These are phyloP conservation scores for Xestia xanthographa DNA, from an alignment of 2,888 invertebrate genomes.

Conservation along the genomic window DNA sequence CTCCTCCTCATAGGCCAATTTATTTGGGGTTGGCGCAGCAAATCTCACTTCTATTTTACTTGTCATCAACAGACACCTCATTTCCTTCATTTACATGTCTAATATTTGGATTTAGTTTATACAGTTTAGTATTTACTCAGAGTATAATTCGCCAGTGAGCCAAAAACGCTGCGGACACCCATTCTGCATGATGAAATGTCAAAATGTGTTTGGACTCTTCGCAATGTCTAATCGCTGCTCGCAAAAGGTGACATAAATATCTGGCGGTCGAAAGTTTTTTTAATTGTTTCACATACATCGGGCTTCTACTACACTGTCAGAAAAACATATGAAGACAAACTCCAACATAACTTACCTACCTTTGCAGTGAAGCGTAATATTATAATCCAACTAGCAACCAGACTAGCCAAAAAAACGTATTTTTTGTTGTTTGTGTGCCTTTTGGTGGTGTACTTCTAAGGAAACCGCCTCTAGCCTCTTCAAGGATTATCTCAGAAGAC, in stretches of 20 bases:
- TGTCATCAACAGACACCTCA: not conserved
- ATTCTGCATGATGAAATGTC: constrained; percentile 55
- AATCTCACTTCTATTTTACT: no score
- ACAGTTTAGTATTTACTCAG: not conserved
- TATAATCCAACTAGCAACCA: not conserved
- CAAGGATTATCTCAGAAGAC: no score
- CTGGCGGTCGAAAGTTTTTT: constrained; percentile 34
- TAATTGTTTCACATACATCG: not conserved
- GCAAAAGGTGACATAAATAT: constrained; percentile 61
- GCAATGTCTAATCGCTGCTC: constrained; percentile 54
- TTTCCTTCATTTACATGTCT: not conserved
- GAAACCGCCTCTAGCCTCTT: no score
- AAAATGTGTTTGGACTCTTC: constrained; percentile 61
- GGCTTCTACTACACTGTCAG: not conserved
- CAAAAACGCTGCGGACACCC: constrained; percentile 28
- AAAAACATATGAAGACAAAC: not conserved
- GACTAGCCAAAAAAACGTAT: not conserved
- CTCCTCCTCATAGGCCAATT: no score
- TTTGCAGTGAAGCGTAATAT: not conserved
- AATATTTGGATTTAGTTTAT: not conserved
- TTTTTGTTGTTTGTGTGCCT: not conserved
- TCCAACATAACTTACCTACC: not conserved
- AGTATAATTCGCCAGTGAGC: constrained; percentile 20
- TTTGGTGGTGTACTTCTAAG: not conserved
- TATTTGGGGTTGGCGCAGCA: no score